Conservation (phyloP, 2,113 vertebrate genomes). For the Oreochromis niloticus region DNA sequence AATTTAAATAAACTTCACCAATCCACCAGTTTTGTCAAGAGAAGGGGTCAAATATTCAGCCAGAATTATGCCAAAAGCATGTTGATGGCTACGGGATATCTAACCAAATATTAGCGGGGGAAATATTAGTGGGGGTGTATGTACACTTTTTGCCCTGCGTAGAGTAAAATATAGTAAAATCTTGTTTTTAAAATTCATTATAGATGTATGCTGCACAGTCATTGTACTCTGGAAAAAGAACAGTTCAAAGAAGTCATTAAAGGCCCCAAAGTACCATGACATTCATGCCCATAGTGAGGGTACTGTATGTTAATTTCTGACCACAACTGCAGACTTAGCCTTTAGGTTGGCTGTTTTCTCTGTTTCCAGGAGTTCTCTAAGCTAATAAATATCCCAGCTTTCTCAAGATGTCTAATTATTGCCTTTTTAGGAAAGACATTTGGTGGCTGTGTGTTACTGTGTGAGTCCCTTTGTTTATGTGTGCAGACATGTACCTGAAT, state of each 20-base stretch:
- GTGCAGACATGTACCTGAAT: background rate
- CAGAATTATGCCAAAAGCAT: background rate
- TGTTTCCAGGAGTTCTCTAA: background rate
- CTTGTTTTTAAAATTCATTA: background rate
- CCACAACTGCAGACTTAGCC: background rate
- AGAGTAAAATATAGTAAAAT: background rate
- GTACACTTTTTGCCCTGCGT: background rate
- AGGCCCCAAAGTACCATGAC: background rate
- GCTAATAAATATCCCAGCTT: background rate
- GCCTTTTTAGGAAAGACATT: background rate
- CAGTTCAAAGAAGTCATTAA: background rate
- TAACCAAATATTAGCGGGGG: background rate
- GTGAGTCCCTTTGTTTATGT: background rate
- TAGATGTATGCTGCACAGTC: background rate
- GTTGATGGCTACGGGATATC: background rate
- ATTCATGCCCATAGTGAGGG: background rate
- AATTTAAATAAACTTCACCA: background rate
- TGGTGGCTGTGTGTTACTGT: background rate
- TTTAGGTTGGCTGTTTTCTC: background rate
- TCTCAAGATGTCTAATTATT: background rate
- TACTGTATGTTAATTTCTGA: background rate
- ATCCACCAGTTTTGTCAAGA: background rate
- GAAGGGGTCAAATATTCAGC: background rate
- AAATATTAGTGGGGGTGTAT: background rate
- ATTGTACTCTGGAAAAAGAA: background rate